These are phyloP conservation scores for Pelmatolapia mariae DNA, from an alignment of 2,113 vertebrate genomes.

Conservation along the genomic window DNA sequence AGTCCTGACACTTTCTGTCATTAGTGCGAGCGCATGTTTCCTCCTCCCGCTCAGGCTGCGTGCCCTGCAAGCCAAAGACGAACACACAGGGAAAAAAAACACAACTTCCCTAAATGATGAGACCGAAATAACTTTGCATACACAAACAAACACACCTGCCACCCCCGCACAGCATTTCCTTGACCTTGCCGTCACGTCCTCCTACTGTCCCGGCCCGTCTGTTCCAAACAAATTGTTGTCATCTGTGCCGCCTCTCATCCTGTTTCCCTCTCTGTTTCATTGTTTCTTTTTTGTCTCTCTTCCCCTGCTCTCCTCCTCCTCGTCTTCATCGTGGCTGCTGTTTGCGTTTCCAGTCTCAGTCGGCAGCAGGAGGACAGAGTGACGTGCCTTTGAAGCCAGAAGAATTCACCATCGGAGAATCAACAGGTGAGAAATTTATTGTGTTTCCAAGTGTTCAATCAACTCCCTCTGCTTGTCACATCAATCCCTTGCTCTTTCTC, in stretches of 20 bases:
- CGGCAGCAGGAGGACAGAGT: constrained; percentile 70
- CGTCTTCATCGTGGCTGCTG: not conserved
- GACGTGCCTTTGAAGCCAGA: constrained; percentile 83
- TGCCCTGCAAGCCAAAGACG: constrained; percentile 44
- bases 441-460: constrained; percentile 28
- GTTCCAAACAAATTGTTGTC: not conserved
- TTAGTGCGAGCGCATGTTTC: constrained; percentile 40
- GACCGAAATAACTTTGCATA: constrained; percentile 18
- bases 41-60: constrained; percentile 33
- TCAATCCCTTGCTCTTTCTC: constrained; percentile 10
- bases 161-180: constrained; percentile 13
- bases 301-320: not conserved
- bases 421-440: constrained; percentile 76
- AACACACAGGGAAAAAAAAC: constrained; percentile 20
- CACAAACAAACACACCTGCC: constrained; percentile 29
- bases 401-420: constrained; percentile 82
- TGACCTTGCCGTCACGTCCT: constrained; percentile 46
- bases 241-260: not conserved
- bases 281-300: not conserved
- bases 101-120: constrained; percentile 12
- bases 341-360: constrained; percentile 77
- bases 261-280: not conserved
- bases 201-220: constrained; percentile 4
- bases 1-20: constrained; percentile 31
- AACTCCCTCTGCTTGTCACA: constrained; percentile 18